These are phyloP conservation scores for Cordylochernes scorpioides DNA, from an alignment of 2,888 invertebrate genomes.

Conservation along the genomic window DNA sequence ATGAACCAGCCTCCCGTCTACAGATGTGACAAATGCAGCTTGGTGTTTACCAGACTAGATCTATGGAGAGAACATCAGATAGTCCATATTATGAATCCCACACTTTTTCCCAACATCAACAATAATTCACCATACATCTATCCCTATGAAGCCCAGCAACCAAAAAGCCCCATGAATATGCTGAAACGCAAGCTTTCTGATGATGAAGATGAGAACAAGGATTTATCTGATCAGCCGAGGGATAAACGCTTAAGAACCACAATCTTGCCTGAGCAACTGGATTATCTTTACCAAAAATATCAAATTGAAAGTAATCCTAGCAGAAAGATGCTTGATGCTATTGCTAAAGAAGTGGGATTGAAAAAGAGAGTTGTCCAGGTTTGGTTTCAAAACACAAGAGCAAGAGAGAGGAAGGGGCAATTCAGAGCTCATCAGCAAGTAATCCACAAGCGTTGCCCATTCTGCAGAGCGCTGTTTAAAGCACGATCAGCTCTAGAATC, in stretches of 20 bases:
- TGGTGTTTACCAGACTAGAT: slow-evolving; percentile 68
- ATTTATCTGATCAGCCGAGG: slow-evolving; percentile 32
- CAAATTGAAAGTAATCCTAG: slow-evolving; percentile 92
- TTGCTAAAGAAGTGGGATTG: slow-evolving; percentile 77
- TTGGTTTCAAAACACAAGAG: slow-evolving; percentile 82
- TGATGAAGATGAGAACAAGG: slow-evolving; percentile 27
- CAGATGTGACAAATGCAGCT: slow-evolving; percentile 80
- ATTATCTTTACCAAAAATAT: slow-evolving; percentile 91
- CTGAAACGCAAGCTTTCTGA: slow-evolving; percentile 19
- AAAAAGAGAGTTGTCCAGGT: slow-evolving; percentile 93
- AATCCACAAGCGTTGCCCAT: slow-evolving; percentile 83
- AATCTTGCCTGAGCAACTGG: slow-evolving; percentile 84
- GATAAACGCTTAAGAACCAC: slow-evolving; percentile 83
- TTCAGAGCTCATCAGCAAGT: slow-evolving; percentile 83
- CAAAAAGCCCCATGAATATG: slow-evolving; percentile 2
- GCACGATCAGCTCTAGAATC: slow-evolving; percentile 79
- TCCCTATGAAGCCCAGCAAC: slow-evolving; percentile 34
- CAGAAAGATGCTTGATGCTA: slow-evolving; percentile 85
- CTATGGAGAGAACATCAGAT: slow-evolving; percentile 82
- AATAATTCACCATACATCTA: slow-evolving; percentile 66
- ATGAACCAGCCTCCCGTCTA: slow-evolving; percentile 10
- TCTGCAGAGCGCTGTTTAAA: slow-evolving; percentile 78
- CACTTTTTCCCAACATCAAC: slow-evolving; percentile 32
- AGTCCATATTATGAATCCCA: slow-evolving; percentile 82
- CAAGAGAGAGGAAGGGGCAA: slow-evolving; percentile 59